Conservation (phyloP, 2,888 invertebrate genomes). For the Steinernema carpocapsae region DNA sequence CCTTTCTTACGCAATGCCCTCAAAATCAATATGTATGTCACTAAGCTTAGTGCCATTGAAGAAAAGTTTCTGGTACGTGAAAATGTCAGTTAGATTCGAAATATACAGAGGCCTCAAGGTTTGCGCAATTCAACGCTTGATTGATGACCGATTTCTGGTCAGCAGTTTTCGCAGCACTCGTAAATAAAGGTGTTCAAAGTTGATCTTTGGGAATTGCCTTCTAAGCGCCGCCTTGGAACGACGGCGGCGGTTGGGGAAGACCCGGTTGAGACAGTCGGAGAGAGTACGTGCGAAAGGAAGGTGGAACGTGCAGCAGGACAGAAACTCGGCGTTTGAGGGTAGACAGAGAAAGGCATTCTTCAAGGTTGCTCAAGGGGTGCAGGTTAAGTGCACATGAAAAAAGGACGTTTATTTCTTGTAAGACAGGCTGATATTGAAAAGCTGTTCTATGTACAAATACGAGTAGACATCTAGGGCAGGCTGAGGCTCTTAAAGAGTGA, state of each 20-base stretch:
- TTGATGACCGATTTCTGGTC: slow-evolving; percentile 13
- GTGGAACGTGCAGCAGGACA: not conserved
- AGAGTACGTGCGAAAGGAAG: not conserved
- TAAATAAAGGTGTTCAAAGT: slow-evolving; percentile 3
- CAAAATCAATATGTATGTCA: too few species aligned
- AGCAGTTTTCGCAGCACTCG: not conserved
- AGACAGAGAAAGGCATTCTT: not conserved
- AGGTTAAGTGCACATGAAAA: too few species aligned
- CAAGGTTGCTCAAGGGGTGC: too few species aligned
- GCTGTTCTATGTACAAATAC: slow-evolving; percentile 10
- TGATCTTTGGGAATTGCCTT: not conserved
- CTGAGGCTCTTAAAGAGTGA: not conserved
- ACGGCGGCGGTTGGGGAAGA: too few species aligned
- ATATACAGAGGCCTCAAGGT: not conserved
- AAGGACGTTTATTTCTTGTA: not conserved
- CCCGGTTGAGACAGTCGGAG: too few species aligned
- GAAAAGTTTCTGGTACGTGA: too few species aligned
- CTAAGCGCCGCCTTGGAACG: not conserved
- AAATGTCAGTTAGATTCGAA: too few species aligned
- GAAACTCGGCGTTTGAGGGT: slow-evolving; percentile 1
- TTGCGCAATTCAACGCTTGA: not conserved
- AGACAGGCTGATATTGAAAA: too few species aligned
- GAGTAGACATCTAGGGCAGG: not conserved
- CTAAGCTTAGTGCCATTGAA: too few species aligned
- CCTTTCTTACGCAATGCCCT: too few species aligned